Evolutionary conservation across 2,888 invertebrate genomes (phyloP).

Genomic region (Leptarthrus brevirostris): DNA sequence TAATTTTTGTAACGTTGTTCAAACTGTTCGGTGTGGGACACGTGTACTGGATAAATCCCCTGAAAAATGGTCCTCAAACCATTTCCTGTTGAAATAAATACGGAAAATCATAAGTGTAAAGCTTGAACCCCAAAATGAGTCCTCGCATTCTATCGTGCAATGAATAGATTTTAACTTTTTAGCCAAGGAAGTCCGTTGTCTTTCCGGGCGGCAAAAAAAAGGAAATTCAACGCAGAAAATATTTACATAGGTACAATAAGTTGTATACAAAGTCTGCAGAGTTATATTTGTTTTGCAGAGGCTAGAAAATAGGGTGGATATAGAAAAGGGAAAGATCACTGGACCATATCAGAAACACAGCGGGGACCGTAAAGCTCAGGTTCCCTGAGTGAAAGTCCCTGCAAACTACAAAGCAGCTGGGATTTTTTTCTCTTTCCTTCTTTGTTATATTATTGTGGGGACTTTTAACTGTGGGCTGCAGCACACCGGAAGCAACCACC

Average conservation of each 20-base stretch:
- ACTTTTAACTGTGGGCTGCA: conserved; percentile 41
- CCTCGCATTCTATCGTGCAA: not conserved
- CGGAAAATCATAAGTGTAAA: no score
- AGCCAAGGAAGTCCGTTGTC: conserved; percentile 35
- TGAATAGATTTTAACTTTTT: conserved; percentile 39
- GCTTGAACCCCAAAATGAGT: no score
- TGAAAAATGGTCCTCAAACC: no score
- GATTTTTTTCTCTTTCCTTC: conserved; percentile 37
- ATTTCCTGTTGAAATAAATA: no score
- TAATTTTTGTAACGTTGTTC: no score
- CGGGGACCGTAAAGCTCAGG: conserved; percentile 50
- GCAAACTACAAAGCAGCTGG: conserved; percentile 32
- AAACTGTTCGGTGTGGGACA: no score
- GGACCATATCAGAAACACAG: conserved; percentile 52
- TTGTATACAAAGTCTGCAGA: conserved; percentile 8
- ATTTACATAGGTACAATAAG: conserved; percentile 42
- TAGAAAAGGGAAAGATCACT: conserved; percentile 43
- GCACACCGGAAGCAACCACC: conserved; percentile 22
- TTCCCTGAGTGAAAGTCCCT: conserved; percentile 44
- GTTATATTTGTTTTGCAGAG: not conserved
- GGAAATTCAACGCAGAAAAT: conserved; percentile 35
- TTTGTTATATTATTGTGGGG: conserved; percentile 17
- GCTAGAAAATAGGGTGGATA: conserved; percentile 16
- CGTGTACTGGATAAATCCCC: no score
- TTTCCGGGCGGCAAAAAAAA: conserved; percentile 29